Percentiles rank a stretch among this genome's conserved stretches.
Evolutionary conservation across 2,888 invertebrate species (phyloP).

Genomic region (Hirtodrosophila alboralis): DNA sequence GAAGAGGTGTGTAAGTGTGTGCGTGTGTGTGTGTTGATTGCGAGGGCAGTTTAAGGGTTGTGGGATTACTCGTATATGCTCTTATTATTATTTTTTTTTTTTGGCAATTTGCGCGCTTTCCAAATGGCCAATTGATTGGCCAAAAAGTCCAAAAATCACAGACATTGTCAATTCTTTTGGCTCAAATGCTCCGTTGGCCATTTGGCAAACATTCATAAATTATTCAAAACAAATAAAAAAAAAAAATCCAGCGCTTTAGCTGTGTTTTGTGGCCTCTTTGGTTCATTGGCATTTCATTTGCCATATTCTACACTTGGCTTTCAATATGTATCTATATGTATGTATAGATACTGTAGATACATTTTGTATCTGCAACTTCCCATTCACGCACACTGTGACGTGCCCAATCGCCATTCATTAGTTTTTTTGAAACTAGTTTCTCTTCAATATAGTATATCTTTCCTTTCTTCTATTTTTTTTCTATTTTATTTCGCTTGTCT

Average conservation of each 20-base stretch:
- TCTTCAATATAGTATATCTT: constrained; percentile 23
- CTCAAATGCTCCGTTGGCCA: constrained; percentile 49
- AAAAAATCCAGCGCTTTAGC: constrained; percentile 42
- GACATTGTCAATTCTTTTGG: constrained; percentile 45
- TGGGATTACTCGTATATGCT: constrained; percentile 15
- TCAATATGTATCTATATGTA: constrained; percentile 1
- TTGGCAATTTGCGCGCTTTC: constrained; percentile 38
- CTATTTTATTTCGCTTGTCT: constrained; percentile 21
- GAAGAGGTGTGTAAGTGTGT: constrained; percentile 8
- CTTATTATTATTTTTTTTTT: constrained; percentile 32
- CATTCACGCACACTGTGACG: constrained; percentile 62
- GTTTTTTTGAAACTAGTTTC: constrained; percentile 68
- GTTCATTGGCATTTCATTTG: constrained; percentile 73
- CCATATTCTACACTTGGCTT: constrained; percentile 26
- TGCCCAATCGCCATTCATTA: constrained; percentile 65
- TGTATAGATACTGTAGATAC: constrained; percentile 19
- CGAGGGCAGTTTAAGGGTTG: too few species aligned
- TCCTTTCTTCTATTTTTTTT: constrained; percentile 19
- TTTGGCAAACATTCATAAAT: constrained; percentile 71
- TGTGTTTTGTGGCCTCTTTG: constrained; percentile 68
- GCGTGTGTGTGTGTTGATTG: too few species aligned
- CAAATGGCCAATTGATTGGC: constrained; percentile 50
- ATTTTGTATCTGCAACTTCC: constrained; percentile 53
- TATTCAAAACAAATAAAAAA: constrained; percentile 65
- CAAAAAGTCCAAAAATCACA: too few species aligned